Conservation (phyloP, 2,888 invertebrate species). For the Eupithecia subfuscata region DNA sequence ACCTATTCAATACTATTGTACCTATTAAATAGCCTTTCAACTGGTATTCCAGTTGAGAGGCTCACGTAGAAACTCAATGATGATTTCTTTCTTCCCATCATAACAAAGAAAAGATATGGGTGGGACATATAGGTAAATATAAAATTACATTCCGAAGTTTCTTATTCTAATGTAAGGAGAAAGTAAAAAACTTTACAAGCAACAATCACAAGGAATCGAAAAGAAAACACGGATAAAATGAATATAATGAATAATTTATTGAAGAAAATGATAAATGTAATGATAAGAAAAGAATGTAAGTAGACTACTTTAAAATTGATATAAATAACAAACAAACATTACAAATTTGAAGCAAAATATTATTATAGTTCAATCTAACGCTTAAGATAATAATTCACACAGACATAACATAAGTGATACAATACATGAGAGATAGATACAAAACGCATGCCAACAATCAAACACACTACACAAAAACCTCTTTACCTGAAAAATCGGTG, state of each 20-base stretch:
- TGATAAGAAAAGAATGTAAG: slow-evolving; percentile 33
- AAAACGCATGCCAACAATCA: slow-evolving; percentile 51
- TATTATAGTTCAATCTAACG: slow-evolving; percentile 13
- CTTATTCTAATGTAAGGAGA: not conserved
- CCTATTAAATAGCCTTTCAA: no score
- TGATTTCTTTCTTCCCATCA: not conserved
- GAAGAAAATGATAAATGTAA: slow-evolving; percentile 33
- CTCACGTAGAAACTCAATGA: not conserved
- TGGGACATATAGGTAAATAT: not conserved
- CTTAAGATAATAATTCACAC: slow-evolving; percentile 34
- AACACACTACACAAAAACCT: slow-evolving; percentile 54
- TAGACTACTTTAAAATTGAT: slow-evolving; percentile 24
- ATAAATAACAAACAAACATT: slow-evolving; percentile 10
- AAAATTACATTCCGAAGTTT: not conserved
- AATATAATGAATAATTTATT: slow-evolving; percentile 51
- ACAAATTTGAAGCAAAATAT: slow-evolving; percentile 15
- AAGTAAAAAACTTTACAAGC: slow-evolving; percentile 34
- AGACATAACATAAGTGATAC: slow-evolving; percentile 27
- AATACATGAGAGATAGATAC: slow-evolving; percentile 38
- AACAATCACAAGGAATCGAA: slow-evolving; percentile 41
- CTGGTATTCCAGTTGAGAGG: not conserved
- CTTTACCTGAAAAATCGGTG: slow-evolving; percentile 89
- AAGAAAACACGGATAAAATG: slow-evolving; percentile 51
- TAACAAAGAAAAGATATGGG: not conserved
- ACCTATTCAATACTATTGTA: not conserved